Conservation (phyloP, 2,113 vertebrate species). For the Tringa solitaria region DNA sequence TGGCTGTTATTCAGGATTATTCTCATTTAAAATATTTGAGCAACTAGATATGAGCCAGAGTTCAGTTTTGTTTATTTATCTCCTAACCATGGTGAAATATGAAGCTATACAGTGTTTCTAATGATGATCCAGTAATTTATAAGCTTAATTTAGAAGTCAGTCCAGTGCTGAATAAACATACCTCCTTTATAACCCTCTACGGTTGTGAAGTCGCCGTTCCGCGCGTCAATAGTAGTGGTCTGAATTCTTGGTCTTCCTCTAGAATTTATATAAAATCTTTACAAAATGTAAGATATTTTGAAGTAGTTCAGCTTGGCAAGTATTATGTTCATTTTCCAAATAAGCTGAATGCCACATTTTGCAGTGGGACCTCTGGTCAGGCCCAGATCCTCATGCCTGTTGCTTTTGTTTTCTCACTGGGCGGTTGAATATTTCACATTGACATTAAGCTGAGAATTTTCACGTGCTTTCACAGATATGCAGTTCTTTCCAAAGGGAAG, state of each 20-base stretch:
- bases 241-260: neutral
- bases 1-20: neutral
- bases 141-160: neutral
- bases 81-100: neutral
- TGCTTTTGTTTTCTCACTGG: neutral
- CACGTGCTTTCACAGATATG: neutral
- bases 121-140: neutral
- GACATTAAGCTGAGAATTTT: neutral
- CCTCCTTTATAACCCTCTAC: too few species aligned
- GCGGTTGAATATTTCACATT: neutral
- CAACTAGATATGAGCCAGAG: neutral
- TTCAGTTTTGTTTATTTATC: neutral
- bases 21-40: neutral
- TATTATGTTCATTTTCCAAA: neutral
- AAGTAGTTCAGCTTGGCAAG: neutral
- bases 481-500: neutral
- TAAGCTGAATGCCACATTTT: neutral
- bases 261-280: neutral
- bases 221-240: neutral
- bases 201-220: too few species aligned
- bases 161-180: too few species aligned
- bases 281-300: neutral
- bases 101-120: neutral
- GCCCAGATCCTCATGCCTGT: neutral
- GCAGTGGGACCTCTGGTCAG: neutral